Conservation (phyloP, 2,888 invertebrate genomes). For the Ectemnius continuus region DNA sequence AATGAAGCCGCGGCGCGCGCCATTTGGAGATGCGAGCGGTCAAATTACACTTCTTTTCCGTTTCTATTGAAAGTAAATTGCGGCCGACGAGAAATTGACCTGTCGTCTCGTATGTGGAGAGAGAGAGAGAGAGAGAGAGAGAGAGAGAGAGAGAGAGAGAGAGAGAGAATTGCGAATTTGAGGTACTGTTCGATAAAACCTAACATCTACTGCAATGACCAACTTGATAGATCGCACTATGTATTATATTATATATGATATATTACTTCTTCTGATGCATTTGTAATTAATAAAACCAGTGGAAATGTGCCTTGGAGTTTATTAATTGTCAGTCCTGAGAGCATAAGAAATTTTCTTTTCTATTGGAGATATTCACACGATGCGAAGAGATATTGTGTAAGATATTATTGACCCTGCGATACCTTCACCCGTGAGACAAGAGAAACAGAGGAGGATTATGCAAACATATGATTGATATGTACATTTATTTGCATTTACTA, state of each 20-base stretch:
- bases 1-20: no score
- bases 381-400: neutral
- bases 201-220: constrained; percentile 51
- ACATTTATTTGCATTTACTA: constrained; percentile 65
- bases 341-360: no score
- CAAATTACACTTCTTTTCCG: neutral
- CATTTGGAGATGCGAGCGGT: no score
- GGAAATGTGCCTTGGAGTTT: neutral
- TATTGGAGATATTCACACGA: no score
- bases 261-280: constrained; percentile 49
- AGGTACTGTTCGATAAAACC: constrained; percentile 25
- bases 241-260: constrained; percentile 27
- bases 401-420: neutral
- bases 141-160: neutral
- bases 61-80: constrained; percentile 51
- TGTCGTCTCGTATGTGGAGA: neutral
- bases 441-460: neutral
- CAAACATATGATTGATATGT: constrained; percentile 58
- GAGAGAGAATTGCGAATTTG: constrained; percentile 13
- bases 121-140: no score
- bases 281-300: constrained; percentile 51
- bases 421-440: neutral
- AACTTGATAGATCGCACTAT: constrained; percentile 53
- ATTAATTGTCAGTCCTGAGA: neutral
- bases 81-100: constrained; percentile 14